Evolutionary conservation across 2,888 invertebrate genomes (phyloP), one percentile per base, ranked within the genome.

Genomic region (Eucera pruinosa): DNA sequence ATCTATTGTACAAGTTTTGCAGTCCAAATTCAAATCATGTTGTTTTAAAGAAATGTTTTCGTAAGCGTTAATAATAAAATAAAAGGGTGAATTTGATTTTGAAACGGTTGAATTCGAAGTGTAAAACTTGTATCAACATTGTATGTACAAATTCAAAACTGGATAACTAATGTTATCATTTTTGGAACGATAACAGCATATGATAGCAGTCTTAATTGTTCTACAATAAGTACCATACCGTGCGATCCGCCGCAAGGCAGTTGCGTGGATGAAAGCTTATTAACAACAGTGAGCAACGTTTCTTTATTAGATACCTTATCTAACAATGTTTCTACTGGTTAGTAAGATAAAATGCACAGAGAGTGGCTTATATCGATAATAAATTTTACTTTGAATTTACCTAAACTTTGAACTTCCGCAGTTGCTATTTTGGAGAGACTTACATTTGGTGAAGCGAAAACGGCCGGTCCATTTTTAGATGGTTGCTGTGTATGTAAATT

Each of bases 381-480:
- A 33, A n/a, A 48, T 47, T 33, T 23, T n/a, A 62, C 50, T 41
- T 15, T 52, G 13, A 27, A n/a, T 60, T 45, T 15, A 30, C 27
- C 30, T 5, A 43, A 61, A n/a, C 45, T 70, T n/a, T 62, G 6
- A 85, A 78, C 23, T 43, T 11, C 41, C 15, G 13, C 39, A 43
- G 13, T 39, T 47, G 13, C 39, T 39, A 27, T 78, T 41, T 61
- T 86, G n/a, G 77, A 79, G 18, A 74, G 79, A 47, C 93, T 96
- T 48, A 95, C 96, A 85, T 93, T 96, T 81, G 94, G 94, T 67
- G 93, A 94, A 71, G 95, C 95, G 1, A 96, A 96, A 89, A 94
- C 94, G 89, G 96, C 95, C 78, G 97, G 97, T 39, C 93, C 95
- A 73, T 97, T 97, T 90, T 94, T 98, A 68, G 98, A 98, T 93